Conservation (phyloP, 2,113 vertebrate species). For the Oncorhynchus nerka region DNA sequence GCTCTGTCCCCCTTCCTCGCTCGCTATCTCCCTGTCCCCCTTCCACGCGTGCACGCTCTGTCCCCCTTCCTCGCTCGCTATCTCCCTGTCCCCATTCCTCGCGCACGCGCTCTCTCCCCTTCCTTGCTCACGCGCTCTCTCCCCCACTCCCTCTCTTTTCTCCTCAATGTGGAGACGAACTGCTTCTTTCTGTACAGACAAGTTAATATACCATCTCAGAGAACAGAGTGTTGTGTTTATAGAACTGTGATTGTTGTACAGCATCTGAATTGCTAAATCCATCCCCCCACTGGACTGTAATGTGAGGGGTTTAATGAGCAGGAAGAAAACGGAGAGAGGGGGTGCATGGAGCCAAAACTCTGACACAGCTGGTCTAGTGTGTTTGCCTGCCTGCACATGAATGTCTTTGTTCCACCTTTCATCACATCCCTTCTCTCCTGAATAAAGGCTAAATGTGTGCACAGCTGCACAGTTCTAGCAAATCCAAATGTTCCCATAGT, state of each 20-base stretch:
- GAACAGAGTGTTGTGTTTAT: constrained; percentile 22
- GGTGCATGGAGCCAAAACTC: neutral
- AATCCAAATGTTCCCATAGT: neutral
- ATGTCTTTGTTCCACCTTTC: neutral
- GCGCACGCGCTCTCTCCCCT: too few relatives aligned
- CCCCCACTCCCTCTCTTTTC: neutral
- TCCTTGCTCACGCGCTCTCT: too few relatives aligned
- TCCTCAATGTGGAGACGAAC: neutral
- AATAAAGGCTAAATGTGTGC: neutral
- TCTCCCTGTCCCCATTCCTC: too few relatives aligned
- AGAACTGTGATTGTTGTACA: constrained; percentile 27
- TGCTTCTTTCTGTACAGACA: constrained; percentile 26
- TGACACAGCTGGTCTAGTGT: neutral
- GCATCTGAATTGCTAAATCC: constrained; percentile 15
- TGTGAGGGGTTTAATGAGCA: neutral
- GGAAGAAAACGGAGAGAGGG: neutral
- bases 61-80: too few relatives aligned
- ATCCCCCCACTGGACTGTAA: constrained; percentile 13
- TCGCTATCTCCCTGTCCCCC: too few relatives aligned
- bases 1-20: too few relatives aligned
- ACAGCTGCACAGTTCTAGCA: too few relatives aligned
- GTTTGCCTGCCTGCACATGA: too few relatives aligned
- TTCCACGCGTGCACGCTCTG: too few relatives aligned
- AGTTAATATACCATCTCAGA: constrained; percentile 17
- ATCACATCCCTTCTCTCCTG: neutral